Evolutionary conservation across 92 coral and sea anemone species (phyloP).

Genomic region (Muricea muricata): DNA sequence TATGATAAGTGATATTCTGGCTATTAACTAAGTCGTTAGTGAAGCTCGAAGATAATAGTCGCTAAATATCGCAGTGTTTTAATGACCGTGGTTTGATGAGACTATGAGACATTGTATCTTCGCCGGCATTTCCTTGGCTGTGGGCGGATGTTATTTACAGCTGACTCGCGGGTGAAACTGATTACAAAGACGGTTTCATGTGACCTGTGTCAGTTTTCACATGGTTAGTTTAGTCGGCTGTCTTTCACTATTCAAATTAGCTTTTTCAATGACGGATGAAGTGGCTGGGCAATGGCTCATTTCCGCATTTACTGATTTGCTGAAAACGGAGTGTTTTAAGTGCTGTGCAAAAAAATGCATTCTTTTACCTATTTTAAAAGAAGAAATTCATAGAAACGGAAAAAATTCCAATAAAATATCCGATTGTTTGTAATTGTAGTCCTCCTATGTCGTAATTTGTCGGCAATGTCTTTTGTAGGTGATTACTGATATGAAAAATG

Average conservation of each 20-base stretch:
- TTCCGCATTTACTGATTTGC: no score
- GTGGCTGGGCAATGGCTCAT: neutral
- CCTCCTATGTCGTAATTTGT: no score
- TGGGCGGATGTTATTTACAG: slow-evolving; percentile 2
- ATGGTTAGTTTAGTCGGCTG: neutral
- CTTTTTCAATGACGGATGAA: neutral
- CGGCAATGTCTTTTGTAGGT: no score
- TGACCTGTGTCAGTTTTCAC: neutral
- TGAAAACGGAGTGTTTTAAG: no score
- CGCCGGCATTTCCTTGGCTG: neutral
- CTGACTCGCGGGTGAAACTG: neutral
- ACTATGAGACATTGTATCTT: neutral
- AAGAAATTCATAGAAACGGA: no score
- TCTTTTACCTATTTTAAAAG: no score
- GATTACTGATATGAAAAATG: no score
- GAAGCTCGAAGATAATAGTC: neutral
- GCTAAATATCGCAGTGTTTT: neutral
- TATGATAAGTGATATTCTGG: neutral
- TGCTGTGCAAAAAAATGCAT: no score
- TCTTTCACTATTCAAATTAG: neutral
- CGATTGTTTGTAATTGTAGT: no score
- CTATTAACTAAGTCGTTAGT: neutral
- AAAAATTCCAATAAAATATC: no score
- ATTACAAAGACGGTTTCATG: neutral
- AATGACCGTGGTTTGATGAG: neutral